Conservation (phyloP, 2,888 invertebrate genomes). For the Agelastica alni region DNA sequence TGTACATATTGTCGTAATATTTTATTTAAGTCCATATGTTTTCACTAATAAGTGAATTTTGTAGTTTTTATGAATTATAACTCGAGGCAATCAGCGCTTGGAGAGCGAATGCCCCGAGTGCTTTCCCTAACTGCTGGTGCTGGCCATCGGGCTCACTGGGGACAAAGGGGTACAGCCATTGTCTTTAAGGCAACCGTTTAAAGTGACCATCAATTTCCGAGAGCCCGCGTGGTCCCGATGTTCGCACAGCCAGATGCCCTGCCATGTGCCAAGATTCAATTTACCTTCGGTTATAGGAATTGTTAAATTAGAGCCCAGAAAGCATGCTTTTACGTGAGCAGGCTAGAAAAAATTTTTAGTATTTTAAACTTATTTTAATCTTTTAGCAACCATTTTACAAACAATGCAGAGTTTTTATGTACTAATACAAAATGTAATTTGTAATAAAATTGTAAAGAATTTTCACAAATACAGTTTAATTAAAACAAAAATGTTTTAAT, state of each 20-base stretch:
- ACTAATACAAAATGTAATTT: no score
- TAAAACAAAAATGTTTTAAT: no score
- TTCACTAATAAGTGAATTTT: slow-evolving; percentile 16
- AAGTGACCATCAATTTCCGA: slow-evolving; percentile 80
- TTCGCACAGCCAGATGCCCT: slow-evolving; percentile 98
- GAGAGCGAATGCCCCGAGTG: slow-evolving; percentile 59
- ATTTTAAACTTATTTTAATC: not conserved
- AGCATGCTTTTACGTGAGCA: slow-evolving; percentile 96
- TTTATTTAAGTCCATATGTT: slow-evolving; percentile 37
- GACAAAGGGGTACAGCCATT: slow-evolving; percentile 85
- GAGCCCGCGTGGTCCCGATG: slow-evolving; percentile 96
- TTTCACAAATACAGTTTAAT: no score
- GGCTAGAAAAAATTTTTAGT: slow-evolving; percentile 80
- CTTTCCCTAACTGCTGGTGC: slow-evolving; percentile 90
- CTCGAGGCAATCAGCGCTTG: slow-evolving; percentile 57
- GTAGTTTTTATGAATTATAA: slow-evolving; percentile 23
- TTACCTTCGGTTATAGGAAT: slow-evolving; percentile 96
- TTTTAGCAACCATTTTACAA: no score
- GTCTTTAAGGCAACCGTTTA: slow-evolving; percentile 89
- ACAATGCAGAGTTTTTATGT: no score
- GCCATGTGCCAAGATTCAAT: slow-evolving; percentile 95
- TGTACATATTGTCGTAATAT: slow-evolving; percentile 58
- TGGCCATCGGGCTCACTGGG: slow-evolving; percentile 82
- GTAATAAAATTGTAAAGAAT: no score
- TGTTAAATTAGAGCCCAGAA: slow-evolving; percentile 92